Base-by-base conservation (phyloP, 2,113 vertebrate genomes). In the Actinemys pallida region DNA sequence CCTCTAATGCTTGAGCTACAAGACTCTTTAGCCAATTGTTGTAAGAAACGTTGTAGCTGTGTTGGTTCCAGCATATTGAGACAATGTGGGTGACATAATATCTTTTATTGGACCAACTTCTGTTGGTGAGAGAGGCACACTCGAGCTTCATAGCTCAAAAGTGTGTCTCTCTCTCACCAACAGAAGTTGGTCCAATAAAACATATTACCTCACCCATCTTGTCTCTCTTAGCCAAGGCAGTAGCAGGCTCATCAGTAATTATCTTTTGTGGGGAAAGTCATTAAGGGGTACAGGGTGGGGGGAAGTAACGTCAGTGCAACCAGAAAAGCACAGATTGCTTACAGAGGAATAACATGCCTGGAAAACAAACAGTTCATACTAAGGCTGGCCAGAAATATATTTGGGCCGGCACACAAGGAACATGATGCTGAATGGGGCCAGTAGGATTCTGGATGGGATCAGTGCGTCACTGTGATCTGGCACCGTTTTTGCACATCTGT, bases 321-420 rank as follows among this genome's bases (percentile, higher is more conserved):
- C 59, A 95, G 85, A 86, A 97, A 54, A 93, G 83, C 53, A 91
- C 47, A 87, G 89, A 59, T 89, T 95, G 84, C 45, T 94, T 89
- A 81, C 54, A 45, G 42, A 84, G 88, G 72, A 86, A 78, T 72
- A n/a, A 82, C 69, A 76, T 5, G 52, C 90, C 59, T 82, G 47
- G 79, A 80, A 92, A 89, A 54, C 13, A 81, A 76, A 87, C 20
- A 14, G 8, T 57, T 94, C 88, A 83, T 47, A 69, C 87, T 84
- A 80, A 95, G 52, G 62, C 72, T 76, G 84, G 72, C 54, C 89
- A 97, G 92, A 96, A 95, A 91, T 94, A 93, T 83, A 78, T 81
- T 80, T 80, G 92, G 83, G 52, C 81, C 95, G 56, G 87, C n/a
- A 92, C 54, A 95, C 22, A 29, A 80, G 56, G 52, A 95, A 39